Percentiles rank a stretch among this genome's conserved stretches.
Conservation (phyloP, 2,797 vertebrate genomes). For the Ctenochaetus hawaiiensis region DNA sequence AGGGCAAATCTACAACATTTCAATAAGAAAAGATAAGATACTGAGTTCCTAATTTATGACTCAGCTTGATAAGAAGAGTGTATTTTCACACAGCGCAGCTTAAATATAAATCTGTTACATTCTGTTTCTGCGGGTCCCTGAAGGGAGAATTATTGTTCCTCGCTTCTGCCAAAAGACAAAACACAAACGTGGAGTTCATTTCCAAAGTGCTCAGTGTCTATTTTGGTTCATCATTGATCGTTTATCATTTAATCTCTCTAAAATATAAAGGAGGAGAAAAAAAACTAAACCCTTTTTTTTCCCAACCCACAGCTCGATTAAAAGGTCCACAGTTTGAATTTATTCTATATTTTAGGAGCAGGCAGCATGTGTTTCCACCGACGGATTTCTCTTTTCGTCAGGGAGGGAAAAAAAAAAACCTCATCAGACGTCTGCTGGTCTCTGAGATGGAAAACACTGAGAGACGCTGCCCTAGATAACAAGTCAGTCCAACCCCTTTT, state of each 20-base stretch:
- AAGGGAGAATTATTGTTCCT: conserved; percentile 62
- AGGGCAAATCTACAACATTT: conserved; percentile 48
- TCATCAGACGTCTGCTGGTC: conserved; percentile 60
- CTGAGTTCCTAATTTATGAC: conserved; percentile 45
- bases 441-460: conserved; percentile 64
- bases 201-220: conserved; percentile 50
- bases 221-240: conserved; percentile 47
- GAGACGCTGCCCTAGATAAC: conserved; percentile 69
- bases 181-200: conserved; percentile 59
- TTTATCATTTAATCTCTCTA: conserved; percentile 44
- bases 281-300: not conserved
- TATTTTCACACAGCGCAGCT: conserved; percentile 51
- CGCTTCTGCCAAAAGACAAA: conserved; percentile 63
- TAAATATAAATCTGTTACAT: conserved; percentile 62
- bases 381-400: conserved; percentile 32
- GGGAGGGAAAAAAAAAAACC: not conserved
- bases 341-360: conserved; percentile 15
- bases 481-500: conserved; percentile 51
- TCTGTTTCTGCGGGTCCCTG: conserved; percentile 61
- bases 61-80: conserved; percentile 46
- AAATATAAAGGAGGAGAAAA: conserved; percentile 5
- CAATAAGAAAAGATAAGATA: conserved; percentile 18
- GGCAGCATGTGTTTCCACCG: conserved; percentile 24
- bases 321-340: conserved; percentile 23
- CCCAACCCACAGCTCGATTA: conserved; percentile 32